phyloP scores from a whole-genome alignment of 1,140 invertebrate genomes.

The Ceratosolen fusciceps region DNA sequence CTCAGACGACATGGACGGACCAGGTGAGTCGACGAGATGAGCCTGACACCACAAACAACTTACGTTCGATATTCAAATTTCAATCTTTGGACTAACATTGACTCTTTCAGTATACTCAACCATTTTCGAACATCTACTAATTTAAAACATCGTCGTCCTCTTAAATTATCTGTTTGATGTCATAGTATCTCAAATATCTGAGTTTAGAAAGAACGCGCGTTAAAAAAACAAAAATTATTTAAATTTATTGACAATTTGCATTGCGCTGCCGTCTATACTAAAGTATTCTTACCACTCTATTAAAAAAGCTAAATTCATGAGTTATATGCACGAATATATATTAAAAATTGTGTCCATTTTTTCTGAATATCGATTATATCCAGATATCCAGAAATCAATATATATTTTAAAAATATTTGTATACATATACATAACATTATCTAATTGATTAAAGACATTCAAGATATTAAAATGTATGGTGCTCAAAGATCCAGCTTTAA shows the following conservation, averaged over 20 bases:
- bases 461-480: constrained; percentile 11
- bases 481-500: not conserved
- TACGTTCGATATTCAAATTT: not conserved
- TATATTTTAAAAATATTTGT: not conserved
- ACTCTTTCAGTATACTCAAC: not conserved
- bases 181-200: too few species aligned
- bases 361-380: too few species aligned
- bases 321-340: too few species aligned
- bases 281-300: too few species aligned
- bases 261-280: too few species aligned
- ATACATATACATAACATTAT: not conserved
- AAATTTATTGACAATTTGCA: too few species aligned
- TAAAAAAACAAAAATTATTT: too few species aligned
- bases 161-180: not conserved
- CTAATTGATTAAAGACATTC: not conserved
- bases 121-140: not conserved
- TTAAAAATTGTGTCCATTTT: too few species aligned
- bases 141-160: not conserved
- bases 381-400: too few species aligned
- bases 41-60: constrained; percentile 18
- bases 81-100: not conserved
- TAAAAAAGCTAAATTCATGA: too few species aligned
- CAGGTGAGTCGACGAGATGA: constrained; percentile 49
- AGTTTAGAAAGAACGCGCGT: too few species aligned
- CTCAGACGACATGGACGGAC: constrained; percentile 30